Evolutionary conservation across 2,888 invertebrate genomes (phyloP), one percentile per base, ranked within the genome.

Genomic region (Drosophila aldrichi): DNA sequence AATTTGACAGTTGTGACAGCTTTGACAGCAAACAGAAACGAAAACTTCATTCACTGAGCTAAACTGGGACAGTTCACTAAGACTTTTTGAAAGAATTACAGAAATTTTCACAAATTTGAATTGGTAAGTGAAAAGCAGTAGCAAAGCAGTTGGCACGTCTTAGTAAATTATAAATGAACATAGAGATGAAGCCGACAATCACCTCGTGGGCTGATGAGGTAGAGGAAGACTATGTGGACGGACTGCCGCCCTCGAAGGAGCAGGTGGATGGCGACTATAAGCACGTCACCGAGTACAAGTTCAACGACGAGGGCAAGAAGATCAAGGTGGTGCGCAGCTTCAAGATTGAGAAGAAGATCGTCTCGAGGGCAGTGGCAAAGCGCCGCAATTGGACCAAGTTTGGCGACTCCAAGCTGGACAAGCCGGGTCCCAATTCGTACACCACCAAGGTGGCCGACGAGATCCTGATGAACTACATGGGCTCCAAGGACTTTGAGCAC

Each of bases 161-260:
- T 2, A 12, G 14, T 14, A 8, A 29, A 6, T 22, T 1, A 4
- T 22, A 3, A 10, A 1, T 36, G 18, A 34, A 10, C 5, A 14
- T 14, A 2, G 29, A 14, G 14, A 83, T 95, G 76, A 96, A 96
- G 80, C 95, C 96, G 90, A 95, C 96, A 43, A 96, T 96, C 91
- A 96, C 96, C 54, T 98, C 98, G 78, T 98, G 98, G 98, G 98
- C 98, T 51, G 98, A 98, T 94, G 98, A 98, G 92, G 98, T 98
- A 1, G 98, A 98, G 91, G 95, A 97, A 34, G 97, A 97, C 91
- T 95, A 96, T 79, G 96, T 71, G 75, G 96, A 96, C 86, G 95
- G 95, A 2, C 91, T 96, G 38, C 95, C 97, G 18, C 95, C 96
- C 55, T 95, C 96, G 4, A 95, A 96, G 10, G 97, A 97, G 93